A percentile compares a stretch with the other conserved stretches of the same genome.
Conservation (phyloP, 2,888 invertebrate species). For the Diogma glabrata region DNA sequence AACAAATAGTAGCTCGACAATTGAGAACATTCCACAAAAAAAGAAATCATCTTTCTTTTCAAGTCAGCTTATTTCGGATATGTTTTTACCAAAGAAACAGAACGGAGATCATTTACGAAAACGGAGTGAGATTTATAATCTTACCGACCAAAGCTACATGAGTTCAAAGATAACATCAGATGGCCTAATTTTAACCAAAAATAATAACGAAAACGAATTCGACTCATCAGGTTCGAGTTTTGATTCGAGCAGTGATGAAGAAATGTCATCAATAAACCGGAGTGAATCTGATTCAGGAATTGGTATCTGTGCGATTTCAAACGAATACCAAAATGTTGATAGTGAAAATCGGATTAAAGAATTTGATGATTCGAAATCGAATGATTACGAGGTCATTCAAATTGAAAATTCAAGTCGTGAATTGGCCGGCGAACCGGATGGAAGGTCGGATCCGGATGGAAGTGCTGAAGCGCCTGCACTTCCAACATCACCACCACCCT, state of each 20-base stretch:
- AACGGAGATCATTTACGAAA: conserved; percentile 14
- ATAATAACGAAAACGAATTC: conserved; percentile 22
- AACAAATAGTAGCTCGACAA: conserved; percentile 11
- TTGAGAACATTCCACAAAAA: no score
- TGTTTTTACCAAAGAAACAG: conserved; percentile 31
- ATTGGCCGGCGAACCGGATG: conserved; percentile 74
- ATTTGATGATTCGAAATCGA: conserved; percentile 29
- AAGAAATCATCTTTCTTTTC: conserved; percentile 17
- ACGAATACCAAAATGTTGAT: conserved; percentile 24
- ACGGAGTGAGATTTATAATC: conserved; percentile 17
- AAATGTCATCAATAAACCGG: conserved; percentile 33
- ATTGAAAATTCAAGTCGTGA: conserved; percentile 47
- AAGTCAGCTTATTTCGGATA: conserved; percentile 36
- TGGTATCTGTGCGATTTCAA: conserved; percentile 33
- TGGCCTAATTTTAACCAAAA: conserved; percentile 35
- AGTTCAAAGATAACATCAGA: conserved; percentile 38
- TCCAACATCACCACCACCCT: conserved; percentile 56
- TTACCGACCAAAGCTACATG: conserved; percentile 36
- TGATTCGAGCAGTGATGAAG: conserved; percentile 36
- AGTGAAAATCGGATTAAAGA: background rate
- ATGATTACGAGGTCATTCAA: conserved; percentile 37
- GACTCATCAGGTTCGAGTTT: conserved; percentile 36
- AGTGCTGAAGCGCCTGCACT: conserved; percentile 46
- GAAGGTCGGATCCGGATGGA: conserved; percentile 73
- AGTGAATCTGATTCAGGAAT: conserved; percentile 37